Conservation (phyloP, 2,113 vertebrate species). For the Lota lota region DNA sequence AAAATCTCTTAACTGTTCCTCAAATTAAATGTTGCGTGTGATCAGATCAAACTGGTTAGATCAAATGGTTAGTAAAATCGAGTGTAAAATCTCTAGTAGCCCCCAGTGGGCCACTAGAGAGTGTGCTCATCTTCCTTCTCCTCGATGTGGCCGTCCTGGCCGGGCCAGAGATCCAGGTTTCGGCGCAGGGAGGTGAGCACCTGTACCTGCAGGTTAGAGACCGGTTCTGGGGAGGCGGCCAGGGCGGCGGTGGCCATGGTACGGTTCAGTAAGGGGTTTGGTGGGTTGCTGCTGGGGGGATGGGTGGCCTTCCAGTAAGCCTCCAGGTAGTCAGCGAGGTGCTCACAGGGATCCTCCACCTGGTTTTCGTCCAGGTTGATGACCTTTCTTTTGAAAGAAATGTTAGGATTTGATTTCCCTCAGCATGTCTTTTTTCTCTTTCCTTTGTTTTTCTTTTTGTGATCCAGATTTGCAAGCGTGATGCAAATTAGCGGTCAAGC, state of each 20-base stretch:
- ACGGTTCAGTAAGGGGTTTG: conserved; percentile 92
- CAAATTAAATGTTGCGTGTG: no score
- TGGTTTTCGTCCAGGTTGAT: conserved; percentile 97
- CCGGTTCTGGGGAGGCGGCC: conserved; percentile 91
- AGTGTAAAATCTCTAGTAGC: neutral
- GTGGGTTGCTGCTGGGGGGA: conserved; percentile 93
- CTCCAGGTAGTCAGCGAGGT: conserved; percentile 91
- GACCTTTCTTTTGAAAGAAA: no score
- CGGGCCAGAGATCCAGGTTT: conserved; percentile 87
- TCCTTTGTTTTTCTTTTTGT: no score
- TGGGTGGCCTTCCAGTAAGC: conserved; percentile 97
- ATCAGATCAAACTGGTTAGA: no score
- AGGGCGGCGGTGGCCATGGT: conserved; percentile 93
- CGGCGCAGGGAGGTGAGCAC: conserved; percentile 95
- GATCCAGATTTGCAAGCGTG: no score
- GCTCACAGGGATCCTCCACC: conserved; percentile 92
- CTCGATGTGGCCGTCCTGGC: conserved; percentile 64
- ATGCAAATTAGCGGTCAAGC: no score
- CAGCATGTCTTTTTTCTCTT: no score
- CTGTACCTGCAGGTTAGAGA: conserved; percentile 99
- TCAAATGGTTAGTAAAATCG: no score
- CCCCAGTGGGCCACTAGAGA: conserved; percentile 68
- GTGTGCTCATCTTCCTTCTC: conserved; percentile 80
- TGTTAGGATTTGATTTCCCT: no score
- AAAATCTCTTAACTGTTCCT: no score